phyloP scores from a whole-genome alignment of 2,888 invertebrate species.

The Pocota personata region DNA sequence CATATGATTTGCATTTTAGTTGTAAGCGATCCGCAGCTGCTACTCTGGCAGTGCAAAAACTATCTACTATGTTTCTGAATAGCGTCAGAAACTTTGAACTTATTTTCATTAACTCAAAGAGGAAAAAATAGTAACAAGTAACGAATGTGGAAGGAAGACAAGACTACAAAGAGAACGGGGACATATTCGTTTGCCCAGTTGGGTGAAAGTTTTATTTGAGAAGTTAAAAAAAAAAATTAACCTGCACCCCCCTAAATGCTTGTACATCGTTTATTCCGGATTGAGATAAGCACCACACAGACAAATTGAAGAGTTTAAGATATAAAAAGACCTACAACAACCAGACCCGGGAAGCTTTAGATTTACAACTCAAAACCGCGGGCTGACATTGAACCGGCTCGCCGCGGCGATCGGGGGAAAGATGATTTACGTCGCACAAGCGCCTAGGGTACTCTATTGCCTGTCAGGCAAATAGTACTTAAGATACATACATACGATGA shows the following conservation, averaged over 20 bases:
- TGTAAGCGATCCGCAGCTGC: slow-evolving; percentile 30
- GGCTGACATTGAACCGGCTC: slow-evolving; percentile 46
- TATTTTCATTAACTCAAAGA: slow-evolving; percentile 56
- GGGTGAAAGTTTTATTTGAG: slow-evolving; percentile 65
- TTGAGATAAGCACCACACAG: slow-evolving; percentile 1
- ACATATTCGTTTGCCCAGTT: slow-evolving; percentile 16
- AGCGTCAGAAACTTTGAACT: slow-evolving; percentile 34
- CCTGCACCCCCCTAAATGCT: neutral
- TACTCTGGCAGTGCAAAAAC: slow-evolving; percentile 13
- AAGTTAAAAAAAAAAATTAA: slow-evolving; percentile 29
- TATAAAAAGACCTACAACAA: neutral
- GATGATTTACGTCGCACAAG: slow-evolving; percentile 30
- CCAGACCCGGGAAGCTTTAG: slow-evolving; percentile 9
- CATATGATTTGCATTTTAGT: slow-evolving; percentile 61
- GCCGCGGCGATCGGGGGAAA: neutral
- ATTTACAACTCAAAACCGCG: slow-evolving; percentile 12
- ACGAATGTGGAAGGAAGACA: neutral
- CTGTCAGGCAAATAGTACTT: slow-evolving; percentile 9
- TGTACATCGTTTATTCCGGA: slow-evolving; percentile 8
- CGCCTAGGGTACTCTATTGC: neutral
- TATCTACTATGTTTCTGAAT: slow-evolving; percentile 10
- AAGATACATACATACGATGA: neutral
- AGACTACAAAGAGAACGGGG: slow-evolving; percentile 1
- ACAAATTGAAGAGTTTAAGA: slow-evolving; percentile 9
- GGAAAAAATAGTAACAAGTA: neutral